phyloP scores from a whole-genome alignment of 37 sponge, comb jelly and placozoan genomes.

The Bolinopsis microptera region DNA sequence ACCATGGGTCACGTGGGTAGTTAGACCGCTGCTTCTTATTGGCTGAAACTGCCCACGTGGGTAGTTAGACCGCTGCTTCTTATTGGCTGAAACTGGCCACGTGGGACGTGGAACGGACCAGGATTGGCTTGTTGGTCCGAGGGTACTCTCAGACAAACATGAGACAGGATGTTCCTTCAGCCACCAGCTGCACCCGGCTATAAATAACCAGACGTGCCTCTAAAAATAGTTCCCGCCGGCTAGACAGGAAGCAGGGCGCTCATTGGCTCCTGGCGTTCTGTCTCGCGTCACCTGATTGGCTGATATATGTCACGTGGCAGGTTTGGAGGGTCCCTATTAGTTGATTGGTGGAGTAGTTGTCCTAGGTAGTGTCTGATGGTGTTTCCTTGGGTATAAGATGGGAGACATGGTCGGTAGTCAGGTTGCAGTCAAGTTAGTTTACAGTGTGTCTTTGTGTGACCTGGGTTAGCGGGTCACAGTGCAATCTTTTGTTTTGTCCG shows the following conservation, averaged over 20 bases:
- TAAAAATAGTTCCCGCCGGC: neutral
- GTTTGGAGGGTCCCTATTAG: neutral
- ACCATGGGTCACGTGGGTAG: too few species aligned
- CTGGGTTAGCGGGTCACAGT: too few species aligned
- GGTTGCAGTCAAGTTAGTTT: neutral
- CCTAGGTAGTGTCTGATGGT: neutral
- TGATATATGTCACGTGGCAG: neutral
- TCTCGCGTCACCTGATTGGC: neutral
- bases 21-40: too few species aligned
- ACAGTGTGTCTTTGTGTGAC: neutral
- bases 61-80: too few species aligned
- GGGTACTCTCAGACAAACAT: neutral
- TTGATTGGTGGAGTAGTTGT: neutral
- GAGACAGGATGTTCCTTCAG: neutral
- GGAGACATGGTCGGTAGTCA: neutral
- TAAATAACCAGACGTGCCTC: neutral
- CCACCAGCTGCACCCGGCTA: neutral
- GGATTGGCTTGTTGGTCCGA: neutral
- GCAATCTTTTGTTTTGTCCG: too few species aligned
- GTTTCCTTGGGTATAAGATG: neutral
- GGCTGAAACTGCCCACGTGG: too few species aligned
- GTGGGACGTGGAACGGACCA: neutral
- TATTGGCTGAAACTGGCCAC: neutral
- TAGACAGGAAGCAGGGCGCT: neutral
- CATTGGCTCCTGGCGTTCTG: neutral